These are phyloP conservation scores for Stichopus horrens DNA, from an alignment of 53 echinoderm and acorn worm species.

Conservation along the genomic window DNA sequence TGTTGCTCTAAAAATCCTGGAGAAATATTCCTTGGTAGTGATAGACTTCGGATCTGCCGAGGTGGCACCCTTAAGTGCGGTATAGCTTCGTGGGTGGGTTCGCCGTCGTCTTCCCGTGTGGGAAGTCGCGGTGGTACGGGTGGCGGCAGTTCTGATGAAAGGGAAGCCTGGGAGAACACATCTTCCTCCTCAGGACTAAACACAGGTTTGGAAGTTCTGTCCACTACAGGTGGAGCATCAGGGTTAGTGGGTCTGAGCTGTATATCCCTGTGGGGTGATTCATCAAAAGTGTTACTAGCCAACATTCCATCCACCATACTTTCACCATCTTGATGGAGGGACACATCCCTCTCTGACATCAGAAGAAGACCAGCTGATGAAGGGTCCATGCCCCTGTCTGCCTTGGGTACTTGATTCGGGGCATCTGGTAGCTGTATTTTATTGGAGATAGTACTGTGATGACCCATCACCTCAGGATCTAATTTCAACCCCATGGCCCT, in stretches of 20 bases:
- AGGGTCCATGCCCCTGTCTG: not conserved
- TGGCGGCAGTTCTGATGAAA: not conserved
- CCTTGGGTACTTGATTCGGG: not conserved
- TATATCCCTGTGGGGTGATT: not conserved
- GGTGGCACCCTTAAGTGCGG: slow-evolving; percentile 3
- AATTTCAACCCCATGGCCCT: slow-evolving; percentile 14
- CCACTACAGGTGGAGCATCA: slow-evolving; percentile 4
- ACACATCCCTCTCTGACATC: slow-evolving; percentile 7
- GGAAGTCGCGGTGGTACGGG: slow-evolving; percentile 31
- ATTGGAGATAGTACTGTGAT: slow-evolving; percentile 6
- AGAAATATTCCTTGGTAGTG: slow-evolving; percentile 20
- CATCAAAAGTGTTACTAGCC: not conserved
- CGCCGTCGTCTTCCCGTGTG: not conserved
- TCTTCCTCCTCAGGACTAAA: slow-evolving; percentile 5
- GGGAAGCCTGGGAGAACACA: not conserved
- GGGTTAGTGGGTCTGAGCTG: not conserved
- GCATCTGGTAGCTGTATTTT: not conserved
- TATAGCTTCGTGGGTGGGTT: slow-evolving; percentile 22
- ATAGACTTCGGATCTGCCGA: not conserved
- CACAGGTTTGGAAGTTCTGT: slow-evolving; percentile 37
- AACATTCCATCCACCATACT: not conserved
- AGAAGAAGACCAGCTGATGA: slow-evolving; percentile 10
- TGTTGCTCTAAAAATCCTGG: slow-evolving; percentile 18
- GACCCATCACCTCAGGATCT: not conserved
- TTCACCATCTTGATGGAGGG: not conserved